Evolutionary conservation across 2,113 vertebrate genomes (phyloP).

Genomic region (Laticauda colubrina): DNA sequence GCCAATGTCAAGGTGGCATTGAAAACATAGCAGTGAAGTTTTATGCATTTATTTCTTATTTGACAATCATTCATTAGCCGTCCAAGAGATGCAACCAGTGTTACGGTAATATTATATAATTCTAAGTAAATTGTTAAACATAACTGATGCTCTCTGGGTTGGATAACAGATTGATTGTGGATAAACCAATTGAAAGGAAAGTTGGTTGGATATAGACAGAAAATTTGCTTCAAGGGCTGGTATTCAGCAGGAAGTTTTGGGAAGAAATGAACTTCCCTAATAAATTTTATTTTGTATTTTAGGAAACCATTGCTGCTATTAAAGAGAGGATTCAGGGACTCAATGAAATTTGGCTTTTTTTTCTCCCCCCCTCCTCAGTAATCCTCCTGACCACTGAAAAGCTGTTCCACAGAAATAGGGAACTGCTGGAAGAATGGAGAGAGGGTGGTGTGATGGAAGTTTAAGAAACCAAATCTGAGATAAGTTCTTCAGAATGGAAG

Average conservation of each 20-base stretch:
- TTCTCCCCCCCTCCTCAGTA: too few species aligned
- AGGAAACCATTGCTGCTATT: background rate
- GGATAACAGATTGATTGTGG: background rate
- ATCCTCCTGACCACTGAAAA: background rate
- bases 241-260: background rate
- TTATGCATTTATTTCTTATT: background rate
- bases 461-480: background rate
- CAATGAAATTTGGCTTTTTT: background rate
- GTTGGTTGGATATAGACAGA: background rate
- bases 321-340: background rate
- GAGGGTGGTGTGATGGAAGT: background rate
- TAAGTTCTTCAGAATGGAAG: background rate
- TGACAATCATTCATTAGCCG: background rate
- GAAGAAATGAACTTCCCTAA: background rate
- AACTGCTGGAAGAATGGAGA: background rate
- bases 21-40: background rate
- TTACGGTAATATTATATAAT: background rate
- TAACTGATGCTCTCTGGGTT: background rate
- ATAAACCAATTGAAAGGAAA: background rate
- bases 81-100: background rate
- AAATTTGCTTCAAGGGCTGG: background rate
- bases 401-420: background rate
- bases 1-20: background rate
- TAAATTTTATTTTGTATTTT: background rate
- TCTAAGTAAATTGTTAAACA: background rate